Conservation (phyloP, 2,888 invertebrate species). For the Scaptomyza flava region DNA sequence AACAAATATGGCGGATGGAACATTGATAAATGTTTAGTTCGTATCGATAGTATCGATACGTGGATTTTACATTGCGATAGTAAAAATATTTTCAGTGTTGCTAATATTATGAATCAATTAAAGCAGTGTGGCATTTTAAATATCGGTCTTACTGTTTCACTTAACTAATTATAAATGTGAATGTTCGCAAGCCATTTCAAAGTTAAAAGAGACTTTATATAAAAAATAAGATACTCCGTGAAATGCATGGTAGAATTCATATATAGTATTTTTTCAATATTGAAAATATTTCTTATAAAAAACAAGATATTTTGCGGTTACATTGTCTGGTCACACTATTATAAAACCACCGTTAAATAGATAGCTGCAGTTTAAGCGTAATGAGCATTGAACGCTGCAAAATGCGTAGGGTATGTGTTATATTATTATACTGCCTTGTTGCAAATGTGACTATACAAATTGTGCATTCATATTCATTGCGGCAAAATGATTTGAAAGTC, state of each 20-base stretch:
- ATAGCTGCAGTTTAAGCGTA: not conserved
- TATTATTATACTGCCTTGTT: constrained; percentile 33
- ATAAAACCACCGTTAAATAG: constrained; percentile 40
- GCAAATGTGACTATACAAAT: constrained; percentile 17
- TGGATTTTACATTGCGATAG: not conserved
- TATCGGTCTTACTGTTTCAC: not conserved
- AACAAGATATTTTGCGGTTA: not conserved
- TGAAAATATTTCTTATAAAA: not conserved
- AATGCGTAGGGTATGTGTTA: constrained; percentile 29
- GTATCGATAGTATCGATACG: constrained; percentile 39
- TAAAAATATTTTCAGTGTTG: not conserved
- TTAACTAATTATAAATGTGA: too few species aligned
- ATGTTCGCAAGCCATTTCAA: too few species aligned
- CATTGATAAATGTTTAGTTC: constrained; percentile 11
- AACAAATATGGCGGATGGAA: constrained; percentile 71
- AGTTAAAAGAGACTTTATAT: not conserved
- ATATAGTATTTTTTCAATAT: not conserved
- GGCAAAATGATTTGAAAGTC: constrained; percentile 51
- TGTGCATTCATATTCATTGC: constrained; percentile 43
- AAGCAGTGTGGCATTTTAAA: not conserved
- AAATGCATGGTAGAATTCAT: not conserved
- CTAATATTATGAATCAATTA: not conserved
- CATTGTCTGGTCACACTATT: constrained; percentile 35
- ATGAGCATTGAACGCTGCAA: not conserved
- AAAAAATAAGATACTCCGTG: not conserved